These are phyloP conservation scores for Mamestra configurata DNA, from an alignment of 1,140 invertebrate genomes.

Conservation along the genomic window DNA sequence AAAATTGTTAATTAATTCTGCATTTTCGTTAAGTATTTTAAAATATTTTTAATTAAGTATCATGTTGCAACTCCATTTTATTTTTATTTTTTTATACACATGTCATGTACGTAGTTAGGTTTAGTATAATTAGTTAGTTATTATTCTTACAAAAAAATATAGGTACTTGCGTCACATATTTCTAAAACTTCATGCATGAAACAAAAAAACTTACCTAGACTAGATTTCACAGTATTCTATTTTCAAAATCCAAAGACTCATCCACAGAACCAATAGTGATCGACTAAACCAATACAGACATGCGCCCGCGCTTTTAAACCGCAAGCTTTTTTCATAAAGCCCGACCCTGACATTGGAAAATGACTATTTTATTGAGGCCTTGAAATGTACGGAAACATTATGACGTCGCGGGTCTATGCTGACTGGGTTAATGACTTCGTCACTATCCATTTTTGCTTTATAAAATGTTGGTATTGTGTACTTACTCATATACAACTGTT, in stretches of 20 bases:
- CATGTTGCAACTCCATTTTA: too few species aligned
- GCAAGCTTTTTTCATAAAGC: slow-evolving; percentile 48
- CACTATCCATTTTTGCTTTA: slow-evolving; percentile 6
- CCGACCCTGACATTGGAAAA: slow-evolving; percentile 56
- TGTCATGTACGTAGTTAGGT: too few species aligned
- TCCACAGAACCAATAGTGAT: slow-evolving; percentile 45
- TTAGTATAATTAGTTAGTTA: too few species aligned
- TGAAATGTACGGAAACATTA: not conserved
- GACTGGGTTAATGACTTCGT: not conserved
- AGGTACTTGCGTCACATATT: not conserved
- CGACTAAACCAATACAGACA: slow-evolving; percentile 57
- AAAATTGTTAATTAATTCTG: too few species aligned
- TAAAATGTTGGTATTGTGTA: not conserved
- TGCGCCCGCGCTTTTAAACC: slow-evolving; percentile 51
- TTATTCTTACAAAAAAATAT: not conserved
- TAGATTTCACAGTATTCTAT: slow-evolving; percentile 21
- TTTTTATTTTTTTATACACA: too few species aligned
- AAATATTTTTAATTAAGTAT: too few species aligned
- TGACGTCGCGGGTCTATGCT: not conserved
- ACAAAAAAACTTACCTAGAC: not conserved
- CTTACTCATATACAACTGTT: too few species aligned
- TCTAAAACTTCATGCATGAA: too few species aligned
- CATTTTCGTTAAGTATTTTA: too few species aligned
- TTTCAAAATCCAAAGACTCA: slow-evolving; percentile 21
- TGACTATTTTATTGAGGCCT: slow-evolving; percentile 6